Conservation (phyloP, 2,113 vertebrate species). For the Rhynchomys soricoides region DNA sequence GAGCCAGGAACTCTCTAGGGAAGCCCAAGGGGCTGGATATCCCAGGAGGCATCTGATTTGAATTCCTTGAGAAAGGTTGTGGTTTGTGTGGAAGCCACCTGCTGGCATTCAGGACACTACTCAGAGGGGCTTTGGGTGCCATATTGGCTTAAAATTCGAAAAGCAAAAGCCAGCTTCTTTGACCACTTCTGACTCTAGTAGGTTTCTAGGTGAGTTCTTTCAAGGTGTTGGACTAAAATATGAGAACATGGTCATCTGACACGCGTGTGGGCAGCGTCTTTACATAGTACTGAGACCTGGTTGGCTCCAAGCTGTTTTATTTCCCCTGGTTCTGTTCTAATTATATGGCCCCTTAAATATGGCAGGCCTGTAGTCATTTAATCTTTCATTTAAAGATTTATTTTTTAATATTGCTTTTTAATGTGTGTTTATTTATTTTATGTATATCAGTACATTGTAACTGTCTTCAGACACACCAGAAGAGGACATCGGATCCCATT, state of each 20-base stretch:
- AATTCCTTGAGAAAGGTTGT: neutral
- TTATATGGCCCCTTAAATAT: constrained; percentile 10
- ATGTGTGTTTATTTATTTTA: too few species aligned
- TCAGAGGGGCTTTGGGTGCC: neutral
- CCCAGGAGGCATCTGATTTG: neutral
- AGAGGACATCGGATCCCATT: too few species aligned
- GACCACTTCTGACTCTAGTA: neutral
- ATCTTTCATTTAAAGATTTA: neutral
- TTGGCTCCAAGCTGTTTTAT: constrained; percentile 10
- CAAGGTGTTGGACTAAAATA: constrained; percentile 18
- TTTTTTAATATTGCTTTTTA: neutral
- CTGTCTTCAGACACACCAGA: too few species aligned
- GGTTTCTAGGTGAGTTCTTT: constrained; percentile 14
- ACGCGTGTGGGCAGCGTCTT: neutral
- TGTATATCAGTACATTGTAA: too few species aligned
- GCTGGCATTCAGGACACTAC: too few species aligned
- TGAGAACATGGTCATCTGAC: neutral
- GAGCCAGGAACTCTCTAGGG: neutral
- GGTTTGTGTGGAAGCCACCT: neutral
- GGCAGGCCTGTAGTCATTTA: neutral
- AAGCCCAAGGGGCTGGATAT: neutral
- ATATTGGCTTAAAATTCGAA: constrained; percentile 5
- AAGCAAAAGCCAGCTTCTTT: constrained; percentile 40
- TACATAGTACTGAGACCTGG: neutral
- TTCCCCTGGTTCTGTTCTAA: constrained; percentile 27